A percentile compares a stretch with the other conserved stretches of the same genome.
Conservation (phyloP, 1,140 invertebrate species). For the Daktulosphaira vitifoliae region DNA sequence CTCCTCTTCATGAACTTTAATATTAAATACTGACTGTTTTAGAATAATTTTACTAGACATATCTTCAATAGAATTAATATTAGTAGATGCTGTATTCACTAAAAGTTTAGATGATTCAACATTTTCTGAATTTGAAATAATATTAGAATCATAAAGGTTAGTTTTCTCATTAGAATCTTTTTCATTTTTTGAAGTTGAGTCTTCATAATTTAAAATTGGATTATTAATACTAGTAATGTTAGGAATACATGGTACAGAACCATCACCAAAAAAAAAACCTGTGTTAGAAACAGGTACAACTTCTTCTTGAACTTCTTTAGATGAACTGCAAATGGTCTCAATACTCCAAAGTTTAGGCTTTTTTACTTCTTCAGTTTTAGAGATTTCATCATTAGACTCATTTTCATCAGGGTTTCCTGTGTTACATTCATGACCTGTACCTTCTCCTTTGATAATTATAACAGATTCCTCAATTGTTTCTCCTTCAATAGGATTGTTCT, state of each 20-base stretch:
- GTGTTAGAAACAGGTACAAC: conserved; percentile 23
- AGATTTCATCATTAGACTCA: conserved; percentile 50
- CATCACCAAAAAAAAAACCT: conserved; percentile 39
- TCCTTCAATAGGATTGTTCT: conserved; percentile 38
- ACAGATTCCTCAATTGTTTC: conserved; percentile 64
- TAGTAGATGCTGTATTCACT: not conserved
- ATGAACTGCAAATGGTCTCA: conserved; percentile 39
- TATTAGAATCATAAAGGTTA: too few relatives aligned
- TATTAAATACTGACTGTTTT: conserved; percentile 27
- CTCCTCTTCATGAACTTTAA: conserved; percentile 15
- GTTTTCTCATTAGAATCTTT: not conserved
- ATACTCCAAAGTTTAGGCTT: conserved; percentile 41
- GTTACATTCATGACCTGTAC: conserved; percentile 50
- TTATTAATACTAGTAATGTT: conserved; percentile 40
- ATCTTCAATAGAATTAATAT: not conserved
- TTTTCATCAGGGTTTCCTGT: conserved; percentile 31
- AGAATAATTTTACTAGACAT: not conserved
- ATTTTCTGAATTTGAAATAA: not conserved
- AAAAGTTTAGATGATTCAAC: not conserved
- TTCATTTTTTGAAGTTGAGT: conserved; percentile 32
- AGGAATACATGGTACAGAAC: conserved; percentile 23
- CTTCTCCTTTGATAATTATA: conserved; percentile 61
- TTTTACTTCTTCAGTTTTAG: conserved; percentile 45
- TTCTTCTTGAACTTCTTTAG: conserved; percentile 26
- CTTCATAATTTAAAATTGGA: conserved; percentile 43